Evolutionary conservation across 2,797 vertebrate species (phyloP), one percentile per base, ranked within the genome.

Genomic region (Coilia nasus): DNA sequence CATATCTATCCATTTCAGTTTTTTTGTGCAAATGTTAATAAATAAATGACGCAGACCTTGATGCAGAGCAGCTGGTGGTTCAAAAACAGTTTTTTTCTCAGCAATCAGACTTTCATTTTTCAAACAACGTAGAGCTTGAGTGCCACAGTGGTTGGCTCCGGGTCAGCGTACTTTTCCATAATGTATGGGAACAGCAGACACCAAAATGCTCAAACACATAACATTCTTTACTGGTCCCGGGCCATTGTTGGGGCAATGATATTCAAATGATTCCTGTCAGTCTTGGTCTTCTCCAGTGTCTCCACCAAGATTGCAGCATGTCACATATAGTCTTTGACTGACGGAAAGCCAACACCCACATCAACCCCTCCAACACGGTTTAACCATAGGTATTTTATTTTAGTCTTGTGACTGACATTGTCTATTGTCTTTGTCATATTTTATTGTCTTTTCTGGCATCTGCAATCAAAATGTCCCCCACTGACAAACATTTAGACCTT

Each of bases 291-390:
- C 14, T 75, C 67, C 67, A 75, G 15, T 41, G 67, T 75, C 67
- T 75, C 67, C 67, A 75, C 67, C 15, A 75, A 75, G 67, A 75
- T 75, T 75, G 67, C 31, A 75, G 67, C 3, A 12, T 75, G 31
- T 14, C 67, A 47, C 46, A 47, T 75, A 19, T 6, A 41, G 67
- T 17, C 14, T 17, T 0, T 75, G 67, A 14, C 15, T 75, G 67
- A 75, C 35, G 31, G 67, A 41, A 17, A 75, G 67, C 28, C 67
- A 75, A 4, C 67, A 35, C 15, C 67, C 15, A 5, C 67, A 75
- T 75, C 67, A 75, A 35, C 67, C 67, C 35, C 31, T 75, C 67
- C 67, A 75, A 75, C 5, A 75, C 31, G 7, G 17, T 75, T 31
- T 71, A 71, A 71, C 64, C 64, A 71, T 35, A 71, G 64, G 14